Conservation (phyloP, 1,140 invertebrate genomes). For the Papilio aristodemus region DNA sequence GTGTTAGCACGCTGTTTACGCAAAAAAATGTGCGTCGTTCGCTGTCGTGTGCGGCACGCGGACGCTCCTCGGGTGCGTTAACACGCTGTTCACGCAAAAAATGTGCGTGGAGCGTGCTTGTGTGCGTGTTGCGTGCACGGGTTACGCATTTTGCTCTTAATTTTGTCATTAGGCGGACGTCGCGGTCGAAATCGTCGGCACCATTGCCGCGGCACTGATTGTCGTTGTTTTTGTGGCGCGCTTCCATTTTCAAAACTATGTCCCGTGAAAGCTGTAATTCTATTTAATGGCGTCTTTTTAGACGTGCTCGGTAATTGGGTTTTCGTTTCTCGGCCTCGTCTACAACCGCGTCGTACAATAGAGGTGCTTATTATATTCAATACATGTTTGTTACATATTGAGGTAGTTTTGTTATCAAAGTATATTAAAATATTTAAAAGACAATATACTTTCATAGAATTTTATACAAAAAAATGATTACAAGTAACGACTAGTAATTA, state of each 20-base stretch:
- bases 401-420: neutral
- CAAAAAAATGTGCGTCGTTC: conserved; percentile 50
- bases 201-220: conserved; percentile 48
- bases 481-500: too few relatives aligned
- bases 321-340: conserved; percentile 25
- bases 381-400: neutral
- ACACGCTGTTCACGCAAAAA: conserved; percentile 61
- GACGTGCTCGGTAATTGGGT: conserved; percentile 42
- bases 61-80: conserved; percentile 64
- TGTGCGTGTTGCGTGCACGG: conserved; percentile 40
- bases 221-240: conserved; percentile 38
- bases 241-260: conserved; percentile 45
- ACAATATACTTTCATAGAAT: too few relatives aligned
- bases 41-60: conserved; percentile 56
- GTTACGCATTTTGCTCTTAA: conserved; percentile 66
- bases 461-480: too few relatives aligned
- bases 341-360: conserved; percentile 1
- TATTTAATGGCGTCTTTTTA: conserved; percentile 50
- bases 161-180: conserved; percentile 64
- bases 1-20: conserved; percentile 62
- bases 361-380: conserved; percentile 3
- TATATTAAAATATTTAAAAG: too few relatives aligned
- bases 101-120: conserved; percentile 36
- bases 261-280: conserved; percentile 43
- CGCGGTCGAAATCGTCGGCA: conserved; percentile 49